A percentile compares a stretch with the other conserved stretches of the same genome.
phyloP scores from a whole-genome alignment of 2,113 vertebrate genomes.

The Uria lomvia region DNA sequence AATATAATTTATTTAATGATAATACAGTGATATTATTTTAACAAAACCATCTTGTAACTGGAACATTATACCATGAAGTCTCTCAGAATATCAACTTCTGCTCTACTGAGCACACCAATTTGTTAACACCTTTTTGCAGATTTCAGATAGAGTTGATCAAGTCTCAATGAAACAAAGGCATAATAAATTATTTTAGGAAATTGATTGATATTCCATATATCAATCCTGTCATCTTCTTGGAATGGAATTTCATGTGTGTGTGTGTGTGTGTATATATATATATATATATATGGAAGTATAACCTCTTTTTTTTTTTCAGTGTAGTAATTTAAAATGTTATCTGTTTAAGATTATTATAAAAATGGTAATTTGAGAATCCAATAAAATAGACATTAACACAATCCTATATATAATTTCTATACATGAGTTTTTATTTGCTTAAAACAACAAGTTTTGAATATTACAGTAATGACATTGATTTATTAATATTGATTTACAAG shows the following conservation, averaged over 20 bases:
- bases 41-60: not conserved
- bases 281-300: not conserved
- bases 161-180: not conserved
- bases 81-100: not conserved
- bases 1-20: not conserved
- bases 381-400: not conserved
- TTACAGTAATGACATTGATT: not conserved
- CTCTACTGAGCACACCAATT: not conserved
- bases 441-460: not conserved
- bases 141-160: not conserved
- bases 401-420: not conserved
- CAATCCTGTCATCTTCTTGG: not conserved
- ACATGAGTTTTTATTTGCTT: not conserved
- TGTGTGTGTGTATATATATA: rapidly evolving
- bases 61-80: not conserved
- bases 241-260: not conserved
- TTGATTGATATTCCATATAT: not conserved
- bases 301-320: not conserved
- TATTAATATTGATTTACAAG: slow-evolving; percentile 47
- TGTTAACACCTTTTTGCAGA: not conserved
- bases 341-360: not conserved
- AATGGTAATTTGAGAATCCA: not conserved
- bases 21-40: not conserved
- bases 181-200: not conserved
- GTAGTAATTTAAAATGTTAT: not conserved